Conservation (phyloP, 2,888 invertebrate species). For the Scaptomyza polygonia region DNA sequence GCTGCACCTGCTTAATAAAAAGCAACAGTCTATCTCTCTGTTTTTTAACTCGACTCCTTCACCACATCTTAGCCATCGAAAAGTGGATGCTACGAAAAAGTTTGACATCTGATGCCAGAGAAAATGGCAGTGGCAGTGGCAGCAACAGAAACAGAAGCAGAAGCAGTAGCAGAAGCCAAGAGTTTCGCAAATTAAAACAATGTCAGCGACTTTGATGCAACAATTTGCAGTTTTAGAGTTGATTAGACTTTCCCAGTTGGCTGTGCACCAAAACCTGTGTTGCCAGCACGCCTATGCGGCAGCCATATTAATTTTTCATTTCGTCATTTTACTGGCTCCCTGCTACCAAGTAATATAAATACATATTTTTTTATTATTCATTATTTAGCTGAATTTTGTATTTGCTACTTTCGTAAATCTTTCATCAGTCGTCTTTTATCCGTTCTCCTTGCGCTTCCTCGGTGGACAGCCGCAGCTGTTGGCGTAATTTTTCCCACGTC, state of each 20-base stretch:
- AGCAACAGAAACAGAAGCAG: background rate
- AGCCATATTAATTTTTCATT: constrained; percentile 59
- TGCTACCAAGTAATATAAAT: constrained; percentile 7
- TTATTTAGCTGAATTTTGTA: constrained; percentile 20
- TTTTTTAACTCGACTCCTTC: background rate
- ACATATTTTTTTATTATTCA: constrained; percentile 3
- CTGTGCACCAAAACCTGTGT: no score
- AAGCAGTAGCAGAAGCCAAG: constrained; percentile 6
- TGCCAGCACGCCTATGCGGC: constrained; percentile 42
- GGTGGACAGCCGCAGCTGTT: constrained; percentile 51
- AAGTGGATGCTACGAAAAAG: constrained; percentile 42
- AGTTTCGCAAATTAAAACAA: constrained; percentile 69
- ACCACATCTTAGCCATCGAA: constrained; percentile 15
- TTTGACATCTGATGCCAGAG: constrained; percentile 64
- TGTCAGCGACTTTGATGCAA: constrained; percentile 59
- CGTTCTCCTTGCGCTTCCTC: constrained; percentile 16
- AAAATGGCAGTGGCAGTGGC: constrained; percentile 10
- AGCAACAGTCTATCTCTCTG: constrained; percentile 21
- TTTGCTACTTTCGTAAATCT: constrained; percentile 56
- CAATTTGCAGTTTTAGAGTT: constrained; percentile 49
- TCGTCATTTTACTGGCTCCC: constrained; percentile 9
- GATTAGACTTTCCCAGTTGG: constrained; percentile 52
- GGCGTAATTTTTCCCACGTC: constrained; percentile 57
- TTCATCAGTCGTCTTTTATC: constrained; percentile 54
- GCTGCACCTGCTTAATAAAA: constrained; percentile 49